Conservation (phyloP, 2,888 invertebrate species). For the Drosophila diplacantha region DNA sequence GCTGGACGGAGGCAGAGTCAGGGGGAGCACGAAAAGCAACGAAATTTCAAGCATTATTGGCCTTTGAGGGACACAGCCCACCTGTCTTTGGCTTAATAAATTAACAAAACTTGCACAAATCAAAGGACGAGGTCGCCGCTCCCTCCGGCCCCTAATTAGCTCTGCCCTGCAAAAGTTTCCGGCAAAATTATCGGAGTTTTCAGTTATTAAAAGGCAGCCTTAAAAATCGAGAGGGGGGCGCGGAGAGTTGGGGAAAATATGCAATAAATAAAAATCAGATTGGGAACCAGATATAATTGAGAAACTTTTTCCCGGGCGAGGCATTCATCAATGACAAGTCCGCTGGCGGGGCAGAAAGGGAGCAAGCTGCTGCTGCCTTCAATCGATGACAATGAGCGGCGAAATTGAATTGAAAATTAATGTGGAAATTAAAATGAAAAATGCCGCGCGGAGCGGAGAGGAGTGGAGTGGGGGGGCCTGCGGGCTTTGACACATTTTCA, state of each 20-base stretch:
- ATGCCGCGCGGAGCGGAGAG: not conserved
- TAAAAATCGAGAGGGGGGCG: slow-evolving; percentile 6
- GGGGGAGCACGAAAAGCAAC: not conserved
- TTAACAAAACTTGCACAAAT: slow-evolving; percentile 38
- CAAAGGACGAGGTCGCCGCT: slow-evolving; percentile 7
- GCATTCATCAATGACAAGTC: slow-evolving; percentile 42
- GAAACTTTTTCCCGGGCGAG: slow-evolving; percentile 16
- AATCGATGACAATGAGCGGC: slow-evolving; percentile 49
- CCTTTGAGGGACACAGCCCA: no score
- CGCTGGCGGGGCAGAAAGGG: not conserved
- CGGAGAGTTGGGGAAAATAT: slow-evolving; percentile 9
- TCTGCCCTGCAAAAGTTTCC: slow-evolving; percentile 25
- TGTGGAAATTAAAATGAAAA: slow-evolving; percentile 50
- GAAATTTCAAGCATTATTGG: not conserved
- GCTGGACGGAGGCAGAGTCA: not conserved
- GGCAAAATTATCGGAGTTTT: slow-evolving; percentile 28
- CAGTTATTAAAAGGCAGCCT: slow-evolving; percentile 36
- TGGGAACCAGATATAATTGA: slow-evolving; percentile 23
- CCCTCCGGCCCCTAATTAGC: slow-evolving; percentile 33
- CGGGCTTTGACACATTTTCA: slow-evolving; percentile 35
- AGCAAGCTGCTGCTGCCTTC: slow-evolving; percentile 34
- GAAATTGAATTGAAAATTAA: slow-evolving; percentile 53
- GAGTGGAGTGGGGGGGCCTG: not conserved
- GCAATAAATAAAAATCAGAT: slow-evolving; percentile 33
- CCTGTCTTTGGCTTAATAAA: slow-evolving; percentile 27